Evolutionary conservation across 2,113 vertebrate genomes (phyloP).

Genomic region (Rhinolophus ferrumequinum): DNA sequence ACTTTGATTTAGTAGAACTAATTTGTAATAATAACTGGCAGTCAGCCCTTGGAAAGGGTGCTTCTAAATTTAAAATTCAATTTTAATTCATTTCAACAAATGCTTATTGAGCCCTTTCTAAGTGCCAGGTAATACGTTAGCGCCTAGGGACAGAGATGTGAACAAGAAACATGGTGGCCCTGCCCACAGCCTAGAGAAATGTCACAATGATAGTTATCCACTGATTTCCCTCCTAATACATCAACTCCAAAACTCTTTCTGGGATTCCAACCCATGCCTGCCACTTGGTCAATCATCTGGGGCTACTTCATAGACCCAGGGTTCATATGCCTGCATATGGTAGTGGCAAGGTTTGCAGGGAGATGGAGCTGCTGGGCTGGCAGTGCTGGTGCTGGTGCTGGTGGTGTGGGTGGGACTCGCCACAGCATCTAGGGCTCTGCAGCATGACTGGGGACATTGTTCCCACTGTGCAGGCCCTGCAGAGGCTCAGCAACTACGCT

Average conservation of each 20-base stretch:
- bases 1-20: conserved; percentile 71
- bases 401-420: background rate
- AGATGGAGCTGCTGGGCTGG: background rate
- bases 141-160: background rate
- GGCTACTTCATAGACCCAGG: background rate
- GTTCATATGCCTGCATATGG: background rate
- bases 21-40: conserved; percentile 74
- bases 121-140: conserved; percentile 14
- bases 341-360: background rate
- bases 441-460: background rate
- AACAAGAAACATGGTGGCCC: background rate
- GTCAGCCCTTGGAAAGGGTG: conserved; percentile 66
- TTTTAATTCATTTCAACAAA: conserved; percentile 76
- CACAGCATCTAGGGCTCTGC: background rate
- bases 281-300: background rate
- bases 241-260: background rate
- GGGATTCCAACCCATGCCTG: background rate
- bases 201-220: background rate
- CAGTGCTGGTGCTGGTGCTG: fast-evolving
- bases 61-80: conserved; percentile 78
- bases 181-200: background rate
- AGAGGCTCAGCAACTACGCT: too few relatives aligned
- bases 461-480: background rate
- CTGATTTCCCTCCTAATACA: background rate
- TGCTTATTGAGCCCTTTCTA: conserved; percentile 62